phyloP scores from a whole-genome alignment of 92 coral and sea anemone genomes.

The Epizoanthus rinbou region DNA sequence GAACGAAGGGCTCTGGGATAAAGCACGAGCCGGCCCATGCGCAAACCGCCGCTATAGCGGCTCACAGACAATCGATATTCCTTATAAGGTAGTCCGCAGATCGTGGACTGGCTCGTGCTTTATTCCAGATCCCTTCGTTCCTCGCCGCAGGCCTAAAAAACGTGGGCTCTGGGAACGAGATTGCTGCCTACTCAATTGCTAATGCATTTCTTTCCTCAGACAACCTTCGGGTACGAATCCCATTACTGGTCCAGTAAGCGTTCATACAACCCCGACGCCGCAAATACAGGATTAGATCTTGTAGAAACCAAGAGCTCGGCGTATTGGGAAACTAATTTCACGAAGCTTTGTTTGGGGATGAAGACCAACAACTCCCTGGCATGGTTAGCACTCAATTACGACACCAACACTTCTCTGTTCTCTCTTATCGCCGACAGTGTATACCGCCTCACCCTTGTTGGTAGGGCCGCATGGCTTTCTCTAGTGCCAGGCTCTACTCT shows the following conservation, averaged over 20 bases:
- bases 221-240: conserved; percentile 46
- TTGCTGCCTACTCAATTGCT: background rate
- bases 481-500: conserved; percentile 49
- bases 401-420: conserved; percentile 46
- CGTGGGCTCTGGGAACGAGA: too few species aligned
- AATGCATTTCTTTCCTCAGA: conserved; percentile 6
- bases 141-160: too few species aligned
- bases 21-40: too few species aligned
- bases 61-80: too few species aligned
- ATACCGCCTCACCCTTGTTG: conserved; percentile 45
- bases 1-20: too few species aligned
- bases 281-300: conserved; percentile 32
- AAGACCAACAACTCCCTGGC: conserved; percentile 38
- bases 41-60: too few species aligned
- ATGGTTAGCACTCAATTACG: conserved; percentile 26
- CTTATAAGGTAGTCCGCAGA: too few species aligned
- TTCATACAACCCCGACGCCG: conserved; percentile 42
- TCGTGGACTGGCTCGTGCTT: too few species aligned
- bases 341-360: conserved; percentile 60
- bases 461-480: conserved; percentile 42
- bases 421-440: conserved; percentile 52
- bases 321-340: conserved; percentile 51
- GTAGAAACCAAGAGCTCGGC: conserved; percentile 54
- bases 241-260: conserved; percentile 50
- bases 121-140: too few species aligned